Evolutionary conservation across 2,113 vertebrate species (phyloP), one percentile per base, ranked within the genome.

Genomic region (Chloropsis hardwickii): DNA sequence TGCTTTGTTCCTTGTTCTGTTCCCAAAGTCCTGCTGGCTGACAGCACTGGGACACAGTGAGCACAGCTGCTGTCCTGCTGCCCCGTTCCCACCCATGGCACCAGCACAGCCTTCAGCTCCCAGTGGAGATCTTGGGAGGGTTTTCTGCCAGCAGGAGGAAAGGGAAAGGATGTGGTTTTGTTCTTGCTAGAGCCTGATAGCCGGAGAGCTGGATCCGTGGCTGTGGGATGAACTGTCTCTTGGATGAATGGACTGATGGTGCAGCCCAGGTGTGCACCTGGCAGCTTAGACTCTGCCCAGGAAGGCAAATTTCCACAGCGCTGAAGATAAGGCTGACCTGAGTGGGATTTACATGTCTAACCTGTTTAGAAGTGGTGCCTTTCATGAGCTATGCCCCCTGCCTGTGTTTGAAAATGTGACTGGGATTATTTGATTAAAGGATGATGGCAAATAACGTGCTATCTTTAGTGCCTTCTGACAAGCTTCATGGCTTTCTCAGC

Each of bases 381-480:
- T 58, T 82, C 54, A 53, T 25, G 74, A 90, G 79, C 33, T 53
- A 27, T 81, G 24, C 62, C 69, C 62, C 42, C 62, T 73, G 71
- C 39, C 67, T 71, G 37, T 72, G 50, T 51, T 81, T 78, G 86
- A 53, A 77, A 82, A 83, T 82, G 61, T 2, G 17, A 21, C 67
- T 31, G 64, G 56, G 88, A 53, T 90, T 62, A 45, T 67, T 54
- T 58, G 80, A 80, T 86, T 92, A 80, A 88, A 78, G 92, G 71
- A 86, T 25, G 80, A 64, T 89, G 91, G 92, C 88, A 95, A 94
- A 95, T 67, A 81, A 78, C 0, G 2, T 47, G 88, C 91, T 93
- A 90, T 92, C 94, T 96, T 97, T 94, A 92, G 94, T 81, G 56
- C 51, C 76, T 84, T 51, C 95, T 86, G 77, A 92, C 69, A 88